A percentile compares a stretch with the other conserved stretches of the same genome.
Conservation (phyloP, 2,113 vertebrate species). For the Chamaetylas fuelleborni region DNA sequence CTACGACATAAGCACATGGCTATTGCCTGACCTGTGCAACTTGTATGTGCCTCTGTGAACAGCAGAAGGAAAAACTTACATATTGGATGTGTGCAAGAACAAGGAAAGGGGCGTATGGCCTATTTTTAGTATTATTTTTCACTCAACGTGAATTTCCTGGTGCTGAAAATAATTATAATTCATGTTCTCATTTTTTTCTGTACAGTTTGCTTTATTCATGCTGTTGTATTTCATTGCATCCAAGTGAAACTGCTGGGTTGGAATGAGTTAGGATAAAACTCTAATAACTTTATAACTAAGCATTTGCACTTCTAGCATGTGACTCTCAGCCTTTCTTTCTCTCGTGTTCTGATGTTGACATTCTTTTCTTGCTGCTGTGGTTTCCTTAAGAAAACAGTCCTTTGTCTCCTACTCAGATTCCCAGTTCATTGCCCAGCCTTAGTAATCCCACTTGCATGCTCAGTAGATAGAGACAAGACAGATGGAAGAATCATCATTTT, state of each 20-base stretch:
- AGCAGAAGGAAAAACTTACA: background rate
- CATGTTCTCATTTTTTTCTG: background rate
- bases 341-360: background rate
- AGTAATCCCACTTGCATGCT: background rate
- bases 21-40: background rate
- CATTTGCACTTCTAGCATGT: background rate
- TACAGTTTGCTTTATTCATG: background rate
- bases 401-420: background rate
- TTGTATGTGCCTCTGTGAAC: background rate
- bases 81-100: background rate
- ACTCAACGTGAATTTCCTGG: background rate
- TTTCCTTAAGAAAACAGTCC: background rate
- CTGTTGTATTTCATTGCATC: background rate
- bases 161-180: background rate
- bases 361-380: background rate
- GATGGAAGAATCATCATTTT: background rate
- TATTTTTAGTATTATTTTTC: background rate
- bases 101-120: background rate
- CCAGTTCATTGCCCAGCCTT: background rate
- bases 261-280: background rate
- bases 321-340: background rate
- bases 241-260: background rate
- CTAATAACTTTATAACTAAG: background rate
- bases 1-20: background rate
- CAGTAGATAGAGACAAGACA: background rate